Percentiles rank a stretch among this genome's conserved stretches.
These are phyloP conservation scores for Pseudochirops corinnae DNA, from an alignment of 2,797 vertebrate genomes.

Conservation along the genomic window DNA sequence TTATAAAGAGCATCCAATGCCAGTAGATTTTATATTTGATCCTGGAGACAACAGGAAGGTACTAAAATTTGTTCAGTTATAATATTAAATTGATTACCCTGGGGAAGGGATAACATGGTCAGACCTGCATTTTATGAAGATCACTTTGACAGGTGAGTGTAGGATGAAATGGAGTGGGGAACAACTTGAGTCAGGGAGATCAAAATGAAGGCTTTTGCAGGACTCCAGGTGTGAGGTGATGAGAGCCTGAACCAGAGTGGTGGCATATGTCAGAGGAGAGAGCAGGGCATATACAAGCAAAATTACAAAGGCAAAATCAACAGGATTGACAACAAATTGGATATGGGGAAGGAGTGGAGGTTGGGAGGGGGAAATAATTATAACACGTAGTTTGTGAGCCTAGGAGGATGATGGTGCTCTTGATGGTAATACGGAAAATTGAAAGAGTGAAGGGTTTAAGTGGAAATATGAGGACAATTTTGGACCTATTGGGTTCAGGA, in stretches of 20 bases:
- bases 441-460: background rate
- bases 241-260: background rate
- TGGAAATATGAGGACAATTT: background rate
- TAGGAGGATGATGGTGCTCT: background rate
- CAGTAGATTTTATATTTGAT: background rate
- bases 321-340: background rate
- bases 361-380: background rate
- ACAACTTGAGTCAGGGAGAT: background rate
- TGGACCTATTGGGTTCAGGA: background rate
- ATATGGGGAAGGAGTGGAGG: background rate
- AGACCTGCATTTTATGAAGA: background rate
- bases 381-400: background rate
- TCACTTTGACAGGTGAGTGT: too few relatives aligned
- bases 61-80: too few relatives aligned
- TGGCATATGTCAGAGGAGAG: background rate
- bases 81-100: too few relatives aligned
- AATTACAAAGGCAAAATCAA: background rate
- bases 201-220: background rate
- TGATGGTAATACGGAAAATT: background rate
- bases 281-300: background rate
- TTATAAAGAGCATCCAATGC: background rate
- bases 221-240: background rate
- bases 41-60: background rate
- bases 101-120: background rate
- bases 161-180: background rate